A percentile compares a stretch with the other conserved stretches of the same genome.
Evolutionary conservation across 2,113 vertebrate genomes (phyloP).

Genomic region (Scatophagus argus): DNA sequence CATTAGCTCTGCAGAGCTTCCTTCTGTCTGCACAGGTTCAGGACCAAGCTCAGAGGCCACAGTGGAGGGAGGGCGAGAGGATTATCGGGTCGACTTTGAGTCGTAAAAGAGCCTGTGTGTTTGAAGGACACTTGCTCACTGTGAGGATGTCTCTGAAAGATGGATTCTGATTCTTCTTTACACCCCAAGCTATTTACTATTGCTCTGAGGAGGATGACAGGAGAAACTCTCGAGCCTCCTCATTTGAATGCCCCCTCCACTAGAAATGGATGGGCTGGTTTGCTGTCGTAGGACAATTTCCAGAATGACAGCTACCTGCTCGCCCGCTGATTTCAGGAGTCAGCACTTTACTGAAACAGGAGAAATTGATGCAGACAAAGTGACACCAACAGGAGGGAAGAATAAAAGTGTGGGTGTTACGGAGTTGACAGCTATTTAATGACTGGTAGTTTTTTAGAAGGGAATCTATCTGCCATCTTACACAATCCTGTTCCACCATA

Average conservation of each 20-base stretch:
- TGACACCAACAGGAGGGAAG: conserved; percentile 18
- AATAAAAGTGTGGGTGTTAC: conserved; percentile 8
- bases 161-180: background rate
- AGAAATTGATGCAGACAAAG: conserved; percentile 22
- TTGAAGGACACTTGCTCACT: conserved; percentile 27
- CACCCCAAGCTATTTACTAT: background rate
- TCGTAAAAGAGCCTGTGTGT: conserved; percentile 12
- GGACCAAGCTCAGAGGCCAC: conserved; percentile 37
- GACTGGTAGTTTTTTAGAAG: background rate
- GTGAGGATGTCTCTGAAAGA: background rate
- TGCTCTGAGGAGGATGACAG: background rate
- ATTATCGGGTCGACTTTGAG: conserved; percentile 49
- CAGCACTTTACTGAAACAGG: conserved; percentile 40
- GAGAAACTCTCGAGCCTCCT: background rate
- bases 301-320: conserved; percentile 38
- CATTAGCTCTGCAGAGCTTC: conserved; percentile 59
- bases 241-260: background rate
- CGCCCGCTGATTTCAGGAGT: background rate
- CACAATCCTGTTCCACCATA: background rate
- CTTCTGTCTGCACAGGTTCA: conserved; percentile 29
- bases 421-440: conserved; percentile 29
- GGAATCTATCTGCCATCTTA: background rate
- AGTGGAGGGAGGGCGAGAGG: conserved; percentile 27
- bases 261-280: conserved; percentile 24
- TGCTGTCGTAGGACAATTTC: background rate